A percentile compares a stretch with the other conserved stretches of the same genome.
These are phyloP conservation scores for Xylophagus ater DNA, from an alignment of 2,888 invertebrate species.

Conservation along the genomic window DNA sequence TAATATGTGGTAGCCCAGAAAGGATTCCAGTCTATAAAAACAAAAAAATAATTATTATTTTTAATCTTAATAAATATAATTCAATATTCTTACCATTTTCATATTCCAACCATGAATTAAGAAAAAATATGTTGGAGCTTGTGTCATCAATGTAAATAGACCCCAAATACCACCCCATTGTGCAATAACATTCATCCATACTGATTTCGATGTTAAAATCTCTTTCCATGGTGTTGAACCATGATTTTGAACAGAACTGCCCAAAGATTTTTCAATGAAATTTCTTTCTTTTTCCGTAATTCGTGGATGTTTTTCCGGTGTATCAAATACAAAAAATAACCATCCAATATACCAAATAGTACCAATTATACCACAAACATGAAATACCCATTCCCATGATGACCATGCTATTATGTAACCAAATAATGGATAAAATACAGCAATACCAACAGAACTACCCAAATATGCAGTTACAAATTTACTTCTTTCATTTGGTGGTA, in stretches of 20 bases:
- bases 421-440: conserved; percentile 57
- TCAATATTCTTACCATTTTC: conserved; percentile 43
- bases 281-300: conserved; percentile 47
- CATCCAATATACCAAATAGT: conserved; percentile 55
- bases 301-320: conserved; percentile 53
- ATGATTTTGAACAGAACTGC: conserved; percentile 33
- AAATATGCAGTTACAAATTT: conserved; percentile 54
- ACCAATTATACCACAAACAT: conserved; percentile 50
- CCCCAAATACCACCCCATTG: conserved; percentile 61
- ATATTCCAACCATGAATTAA: conserved; percentile 58
- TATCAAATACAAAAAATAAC: conserved; percentile 51
- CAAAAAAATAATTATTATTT: neutral
- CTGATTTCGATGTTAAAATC: conserved; percentile 47
- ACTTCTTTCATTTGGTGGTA: conserved; percentile 67
- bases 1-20: conserved; percentile 51
- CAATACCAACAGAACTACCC: conserved; percentile 55
- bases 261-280: conserved; percentile 47
- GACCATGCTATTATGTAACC: conserved; percentile 52
- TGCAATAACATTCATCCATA: conserved; percentile 53
- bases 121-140: conserved; percentile 58
- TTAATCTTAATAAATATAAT: neutral
- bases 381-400: conserved; percentile 64
- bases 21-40: conserved; percentile 43
- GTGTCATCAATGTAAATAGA: conserved; percentile 55
- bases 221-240: conserved; percentile 49